A percentile compares a stretch with the other conserved stretches of the same genome.
phyloP scores from a whole-genome alignment of 1,140 invertebrate genomes.

The Drosophila athabasca region DNA sequence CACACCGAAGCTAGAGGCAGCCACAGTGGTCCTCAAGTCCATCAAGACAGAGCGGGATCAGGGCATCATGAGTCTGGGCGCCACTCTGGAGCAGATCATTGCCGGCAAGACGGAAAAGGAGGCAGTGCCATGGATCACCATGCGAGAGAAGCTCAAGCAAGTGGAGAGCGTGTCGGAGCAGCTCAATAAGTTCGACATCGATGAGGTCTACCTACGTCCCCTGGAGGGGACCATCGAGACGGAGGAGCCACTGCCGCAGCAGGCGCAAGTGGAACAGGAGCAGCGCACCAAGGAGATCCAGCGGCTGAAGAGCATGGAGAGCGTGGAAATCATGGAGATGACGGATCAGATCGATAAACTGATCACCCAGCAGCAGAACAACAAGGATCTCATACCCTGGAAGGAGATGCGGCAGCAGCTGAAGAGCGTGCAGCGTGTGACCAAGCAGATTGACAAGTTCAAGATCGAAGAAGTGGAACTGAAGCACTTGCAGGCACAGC shows the following conservation, averaged over 20 bases:
- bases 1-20: constrained; percentile 78
- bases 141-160: constrained; percentile 77
- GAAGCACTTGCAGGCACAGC: constrained; percentile 63
- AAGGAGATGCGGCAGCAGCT: constrained; percentile 81
- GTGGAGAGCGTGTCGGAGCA: constrained; percentile 76
- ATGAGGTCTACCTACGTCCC: constrained; percentile 77
- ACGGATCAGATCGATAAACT: constrained; percentile 81
- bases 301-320: constrained; percentile 81
- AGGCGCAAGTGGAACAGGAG: constrained; percentile 64
- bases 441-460: constrained; percentile 81
- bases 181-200: constrained; percentile 76
- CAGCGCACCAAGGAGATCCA: constrained; percentile 73
- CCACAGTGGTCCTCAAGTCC: constrained; percentile 79
- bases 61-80: constrained; percentile 75
- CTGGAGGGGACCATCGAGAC: constrained; percentile 68
- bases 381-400: constrained; percentile 75
- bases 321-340: constrained; percentile 81
- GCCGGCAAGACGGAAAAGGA: constrained; percentile 78
- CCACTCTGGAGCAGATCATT: constrained; percentile 75
- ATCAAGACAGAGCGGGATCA: constrained; percentile 79
- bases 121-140: constrained; percentile 82
- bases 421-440: constrained; percentile 76
- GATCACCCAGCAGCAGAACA: constrained; percentile 69
- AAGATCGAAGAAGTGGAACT: constrained; percentile 81
- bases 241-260: constrained; percentile 60